Base-by-base conservation (phyloP, 2,797 vertebrate genomes). In the Mus minutoides region DNA sequence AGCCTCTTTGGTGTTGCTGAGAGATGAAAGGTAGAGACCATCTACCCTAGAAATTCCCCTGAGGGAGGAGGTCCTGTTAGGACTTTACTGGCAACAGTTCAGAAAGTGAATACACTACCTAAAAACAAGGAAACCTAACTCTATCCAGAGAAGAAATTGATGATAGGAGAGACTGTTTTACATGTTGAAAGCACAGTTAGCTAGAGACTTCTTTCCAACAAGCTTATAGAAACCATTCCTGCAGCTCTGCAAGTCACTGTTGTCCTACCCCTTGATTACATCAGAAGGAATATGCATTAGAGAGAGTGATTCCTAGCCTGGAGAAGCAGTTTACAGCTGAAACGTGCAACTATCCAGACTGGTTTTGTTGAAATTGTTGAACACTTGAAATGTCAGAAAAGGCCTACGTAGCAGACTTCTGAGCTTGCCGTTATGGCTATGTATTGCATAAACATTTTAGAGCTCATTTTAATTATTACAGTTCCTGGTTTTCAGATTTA, bases 1-100 rank as follows among this genome's bases (percentile, higher is more conserved):
- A 89, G 56, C 49, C 75, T 90, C 77, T 86, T 62, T 78, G 75
- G 73, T 88, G 52, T 89, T 84, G 73, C 84, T 71, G 56, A 85
- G 54, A 96, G 80, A 96, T 94, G 69, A 95, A 97, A 96, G 54
- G 82, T 76, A 83, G 56, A 94, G 56, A 75, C 40, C 84, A 79
- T 89, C 88, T 92, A 92, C 52, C 77, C 77, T 91, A 75, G 75
- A 88, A 95, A 96, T 69, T 84, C 78, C 78, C 88, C 52, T 13
- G 24, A 86, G 77, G 84, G 90, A 91, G 19, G 34, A 52, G 16
- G 49, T 83, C 88, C 60, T 90, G 56, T 93, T 92, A 93, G 75
- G 82, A 76, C n/a, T 89, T 90, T 73, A 22, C 67, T 85, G 77
- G 69, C 46, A 79, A 80, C 85, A 54, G 71, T 94, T 95, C 21